phyloP scores from a whole-genome alignment of 2,797 vertebrate species.

The Loris lydekkerianus region DNA sequence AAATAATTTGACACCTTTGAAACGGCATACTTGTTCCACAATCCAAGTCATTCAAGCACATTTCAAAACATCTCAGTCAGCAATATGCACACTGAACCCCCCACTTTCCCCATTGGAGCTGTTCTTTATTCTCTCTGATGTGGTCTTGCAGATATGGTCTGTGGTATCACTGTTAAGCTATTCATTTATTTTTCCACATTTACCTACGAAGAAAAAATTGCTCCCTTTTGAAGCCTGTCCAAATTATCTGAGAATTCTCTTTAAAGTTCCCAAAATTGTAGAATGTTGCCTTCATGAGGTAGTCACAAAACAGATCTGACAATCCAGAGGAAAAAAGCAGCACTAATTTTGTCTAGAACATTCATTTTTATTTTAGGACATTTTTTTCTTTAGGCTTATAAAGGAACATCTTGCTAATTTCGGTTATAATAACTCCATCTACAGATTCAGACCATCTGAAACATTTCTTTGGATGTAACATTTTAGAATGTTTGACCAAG shows the following conservation, averaged over 20 bases:
- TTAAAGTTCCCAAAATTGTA: conserved; percentile 82
- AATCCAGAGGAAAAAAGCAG: conserved; percentile 73
- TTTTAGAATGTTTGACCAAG: background rate
- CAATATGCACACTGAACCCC: conserved; percentile 91
- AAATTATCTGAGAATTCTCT: conserved; percentile 87
- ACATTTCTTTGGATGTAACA: conserved; percentile 1
- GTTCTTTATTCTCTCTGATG: conserved; percentile 90
- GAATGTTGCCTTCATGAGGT: conserved; percentile 83
- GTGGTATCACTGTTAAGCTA: conserved; percentile 92
- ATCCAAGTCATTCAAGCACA: conserved; percentile 89
- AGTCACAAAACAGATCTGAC: conserved; percentile 83
- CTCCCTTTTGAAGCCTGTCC: conserved; percentile 74
- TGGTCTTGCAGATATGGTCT: conserved; percentile 92
- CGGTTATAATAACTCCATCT: background rate
- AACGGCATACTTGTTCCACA: conserved; percentile 92
- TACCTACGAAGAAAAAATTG: conserved; percentile 90
- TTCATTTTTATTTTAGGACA: conserved; percentile 58
- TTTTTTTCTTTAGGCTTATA: conserved; percentile 5
- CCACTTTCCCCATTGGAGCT: conserved; percentile 89
- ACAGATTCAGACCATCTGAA: conserved; percentile 15
- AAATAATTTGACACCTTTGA: conserved; percentile 94
- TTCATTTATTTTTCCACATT: conserved; percentile 90
- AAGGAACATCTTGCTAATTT: background rate
- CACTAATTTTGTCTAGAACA: conserved; percentile 58
- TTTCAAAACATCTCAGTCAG: conserved; percentile 93